A percentile compares a stretch with the other conserved stretches of the same genome.
Evolutionary conservation across 2,888 invertebrate species (phyloP).

Genomic region (Morinoia aosen): DNA sequence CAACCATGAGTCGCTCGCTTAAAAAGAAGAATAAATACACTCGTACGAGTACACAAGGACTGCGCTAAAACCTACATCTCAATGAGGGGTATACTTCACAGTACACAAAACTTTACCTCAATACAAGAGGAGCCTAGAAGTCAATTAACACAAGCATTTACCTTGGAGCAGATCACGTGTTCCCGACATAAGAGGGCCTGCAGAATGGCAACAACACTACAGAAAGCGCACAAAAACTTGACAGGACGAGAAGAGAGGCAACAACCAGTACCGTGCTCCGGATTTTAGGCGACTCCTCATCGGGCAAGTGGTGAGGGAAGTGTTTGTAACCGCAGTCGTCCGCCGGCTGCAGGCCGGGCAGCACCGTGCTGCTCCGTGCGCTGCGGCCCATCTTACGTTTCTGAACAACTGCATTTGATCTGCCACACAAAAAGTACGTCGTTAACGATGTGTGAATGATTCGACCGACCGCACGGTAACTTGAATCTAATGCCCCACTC

Average conservation of each 20-base stretch:
- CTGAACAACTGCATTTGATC: background rate
- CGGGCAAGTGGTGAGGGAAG: slow-evolving; percentile 34
- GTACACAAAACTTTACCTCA: background rate
- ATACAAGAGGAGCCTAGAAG: background rate
- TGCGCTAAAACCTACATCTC: background rate
- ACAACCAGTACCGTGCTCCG: slow-evolving; percentile 22
- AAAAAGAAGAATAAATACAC: background rate
- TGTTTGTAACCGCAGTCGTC: slow-evolving; percentile 23
- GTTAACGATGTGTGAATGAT: background rate
- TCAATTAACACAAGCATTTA: background rate
- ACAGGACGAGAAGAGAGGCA: background rate
- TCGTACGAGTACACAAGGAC: background rate
- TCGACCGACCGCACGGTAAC: background rate
- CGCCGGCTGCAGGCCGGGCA: slow-evolving; percentile 31
- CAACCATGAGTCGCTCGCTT: background rate
- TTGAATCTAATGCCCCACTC: background rate
- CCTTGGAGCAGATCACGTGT: background rate
- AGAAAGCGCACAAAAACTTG: background rate
- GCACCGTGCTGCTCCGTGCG: background rate
- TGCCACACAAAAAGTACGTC: background rate
- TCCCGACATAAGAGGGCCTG: background rate
- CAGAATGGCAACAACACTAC: background rate
- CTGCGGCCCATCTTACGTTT: background rate
- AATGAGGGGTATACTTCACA: background rate
- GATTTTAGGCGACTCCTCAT: slow-evolving; percentile 26